Conservation (phyloP, 1,140 invertebrate species). For the Panonychus citri region DNA sequence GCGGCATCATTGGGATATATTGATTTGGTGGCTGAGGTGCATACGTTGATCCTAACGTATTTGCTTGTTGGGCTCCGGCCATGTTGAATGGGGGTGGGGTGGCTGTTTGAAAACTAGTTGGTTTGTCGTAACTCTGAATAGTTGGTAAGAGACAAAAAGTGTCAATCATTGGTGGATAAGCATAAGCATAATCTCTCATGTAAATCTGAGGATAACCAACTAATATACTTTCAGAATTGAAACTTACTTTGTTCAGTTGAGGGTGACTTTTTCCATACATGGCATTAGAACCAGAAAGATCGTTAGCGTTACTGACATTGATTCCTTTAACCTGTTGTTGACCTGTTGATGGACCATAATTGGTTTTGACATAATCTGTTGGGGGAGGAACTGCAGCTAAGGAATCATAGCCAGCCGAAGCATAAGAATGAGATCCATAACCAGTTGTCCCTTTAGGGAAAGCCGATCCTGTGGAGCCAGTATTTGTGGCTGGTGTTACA, state of each 20-base stretch:
- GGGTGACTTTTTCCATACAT: conserved; percentile 1
- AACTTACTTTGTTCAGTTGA: conserved; percentile 1
- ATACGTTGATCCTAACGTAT: background rate
- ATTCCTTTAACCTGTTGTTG: background rate
- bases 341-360: background rate
- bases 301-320: background rate
- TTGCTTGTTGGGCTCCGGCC: background rate
- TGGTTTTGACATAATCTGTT: conserved; percentile 1
- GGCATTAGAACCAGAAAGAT: background rate
- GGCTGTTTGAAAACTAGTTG: background rate
- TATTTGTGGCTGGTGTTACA: background rate
- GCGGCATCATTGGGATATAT: background rate
- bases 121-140: background rate
- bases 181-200: background rate
- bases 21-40: background rate
- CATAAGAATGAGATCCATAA: conserved; percentile 11
- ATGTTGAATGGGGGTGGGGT: conserved; percentile 1
- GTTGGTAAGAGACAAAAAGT: background rate
- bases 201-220: background rate
- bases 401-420: conserved; percentile 7
- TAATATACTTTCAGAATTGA: too few species aligned
- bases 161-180: too few species aligned
- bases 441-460: conserved; percentile 2
- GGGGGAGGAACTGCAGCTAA: background rate
- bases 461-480: background rate